phyloP scores from a whole-genome alignment of 2,113 vertebrate species.

The Nibea coibor region DNA sequence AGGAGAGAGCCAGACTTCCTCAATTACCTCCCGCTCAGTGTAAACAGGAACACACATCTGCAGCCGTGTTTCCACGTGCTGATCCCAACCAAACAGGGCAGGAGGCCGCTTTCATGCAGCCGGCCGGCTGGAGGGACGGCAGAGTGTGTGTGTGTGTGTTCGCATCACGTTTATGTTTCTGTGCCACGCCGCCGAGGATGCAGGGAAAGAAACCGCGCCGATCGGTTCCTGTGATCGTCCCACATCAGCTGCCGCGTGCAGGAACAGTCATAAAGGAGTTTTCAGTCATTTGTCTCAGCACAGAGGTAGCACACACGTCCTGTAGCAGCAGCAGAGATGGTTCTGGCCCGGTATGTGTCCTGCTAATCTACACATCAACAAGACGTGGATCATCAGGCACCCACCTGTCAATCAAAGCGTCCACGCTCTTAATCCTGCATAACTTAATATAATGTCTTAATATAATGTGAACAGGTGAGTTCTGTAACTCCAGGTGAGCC shows the following conservation, averaged over 20 bases:
- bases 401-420: no score
- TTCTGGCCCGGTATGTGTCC: no score
- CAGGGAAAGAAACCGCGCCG: background rate
- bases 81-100: conserved; percentile 43
- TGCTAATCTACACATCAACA: no score
- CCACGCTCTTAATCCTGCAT: no score
- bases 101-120: conserved; percentile 13
- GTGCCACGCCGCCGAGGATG: background rate
- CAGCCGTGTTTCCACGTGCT: conserved; percentile 42
- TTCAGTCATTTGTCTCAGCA: background rate
- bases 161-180: background rate
- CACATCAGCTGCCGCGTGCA: no score
- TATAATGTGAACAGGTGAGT: no score
- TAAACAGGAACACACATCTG: conserved; percentile 74
- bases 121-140: no score
- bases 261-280: background rate
- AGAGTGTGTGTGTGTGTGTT: background rate
- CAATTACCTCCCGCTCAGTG: conserved; percentile 69
- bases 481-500: no score
- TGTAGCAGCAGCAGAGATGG: background rate
- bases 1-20: conserved; percentile 72
- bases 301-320: no score
- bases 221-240: background rate
- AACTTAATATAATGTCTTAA: no score
- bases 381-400: no score